Base-by-base conservation (phyloP, 2,888 invertebrate genomes). In the Sphaerophoria taeniata region DNA sequence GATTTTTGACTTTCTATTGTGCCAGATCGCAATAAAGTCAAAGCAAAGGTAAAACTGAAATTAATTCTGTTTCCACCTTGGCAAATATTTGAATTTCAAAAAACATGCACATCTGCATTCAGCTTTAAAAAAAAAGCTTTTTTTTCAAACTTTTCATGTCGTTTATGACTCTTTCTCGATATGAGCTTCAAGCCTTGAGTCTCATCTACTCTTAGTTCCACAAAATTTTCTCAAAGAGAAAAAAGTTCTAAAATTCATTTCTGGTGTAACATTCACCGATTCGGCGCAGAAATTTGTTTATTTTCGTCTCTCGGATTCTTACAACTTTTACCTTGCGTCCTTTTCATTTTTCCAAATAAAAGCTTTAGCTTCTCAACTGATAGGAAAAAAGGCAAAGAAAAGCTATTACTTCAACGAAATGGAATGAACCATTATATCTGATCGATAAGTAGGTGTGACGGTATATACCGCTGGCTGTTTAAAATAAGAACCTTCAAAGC, bases 361-460 rank as follows among this genome's bases (percentile, higher is more conserved):
- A 65, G 67, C 39, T 39, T 67, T 7, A 53, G 24, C 67, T 39
- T 67, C 1, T 34, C 51, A 74, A 63, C 43, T 34, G 58, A 56
- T 56, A 43, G 31, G n/a, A 43, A 43, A 9, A 12, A 36, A 16
- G 24, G 24, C 14, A 36, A 36, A 24, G 2, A 58, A 69, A 65
- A 76, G 76, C 71, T 47, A 36, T 67, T 81, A 76, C 58, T 56
- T 14, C 12, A 71, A 65, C 36, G 31, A 61, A 60, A 36, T 70
- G 39, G 56, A 75, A 56, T 80, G 63, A 80, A 70, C 63, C 60
- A 77, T 67, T 47, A 72, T 53, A 47, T 60, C 58, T 60, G 60
- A 79, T 80, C 79, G 75, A 84, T 80, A 71, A 65, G 65, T 61
- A 60, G 60, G 73, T 49, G 73, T 65, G 49, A 56, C 58, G 24